These are phyloP conservation scores for Origma solitaria DNA, from an alignment of 2,113 vertebrate species.

Conservation along the genomic window DNA sequence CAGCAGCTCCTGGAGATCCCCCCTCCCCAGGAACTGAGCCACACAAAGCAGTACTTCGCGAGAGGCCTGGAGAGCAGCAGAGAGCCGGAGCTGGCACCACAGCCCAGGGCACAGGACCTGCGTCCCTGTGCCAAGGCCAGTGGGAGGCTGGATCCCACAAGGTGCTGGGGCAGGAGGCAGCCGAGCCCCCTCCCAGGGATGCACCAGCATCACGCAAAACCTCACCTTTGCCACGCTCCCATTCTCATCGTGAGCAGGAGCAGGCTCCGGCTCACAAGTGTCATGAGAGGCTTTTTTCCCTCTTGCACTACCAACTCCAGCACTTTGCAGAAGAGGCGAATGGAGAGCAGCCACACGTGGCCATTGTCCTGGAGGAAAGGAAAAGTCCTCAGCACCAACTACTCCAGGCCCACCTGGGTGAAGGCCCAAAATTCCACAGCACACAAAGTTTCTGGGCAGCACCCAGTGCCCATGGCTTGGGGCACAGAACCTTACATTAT, in stretches of 20 bases:
- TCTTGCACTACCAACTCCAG: too few relatives aligned
- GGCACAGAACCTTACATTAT: neutral
- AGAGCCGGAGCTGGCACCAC: neutral
- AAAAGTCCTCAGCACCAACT: neutral
- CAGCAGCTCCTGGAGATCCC: neutral
- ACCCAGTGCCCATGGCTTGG: neutral
- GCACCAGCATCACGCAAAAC: neutral
- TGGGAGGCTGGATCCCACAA: neutral
- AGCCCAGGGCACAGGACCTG: neutral
- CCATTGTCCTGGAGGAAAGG: neutral
- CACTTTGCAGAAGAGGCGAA: neutral
- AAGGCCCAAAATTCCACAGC: neutral
- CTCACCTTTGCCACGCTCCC: rapidly evolving
- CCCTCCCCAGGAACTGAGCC: neutral
- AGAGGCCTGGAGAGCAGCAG: neutral
- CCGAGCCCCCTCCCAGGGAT: neutral
- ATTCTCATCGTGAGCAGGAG: neutral
- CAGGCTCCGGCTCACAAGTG: neutral
- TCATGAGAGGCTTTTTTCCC: neutral
- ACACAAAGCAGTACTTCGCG: neutral
- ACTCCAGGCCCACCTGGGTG: neutral
- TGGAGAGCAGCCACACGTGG: neutral
- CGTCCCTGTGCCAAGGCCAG: neutral
- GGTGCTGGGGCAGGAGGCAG: neutral
- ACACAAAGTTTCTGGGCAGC: neutral